Conservation (phyloP, 2,797 vertebrate species). For the Agapornis canus region DNA sequence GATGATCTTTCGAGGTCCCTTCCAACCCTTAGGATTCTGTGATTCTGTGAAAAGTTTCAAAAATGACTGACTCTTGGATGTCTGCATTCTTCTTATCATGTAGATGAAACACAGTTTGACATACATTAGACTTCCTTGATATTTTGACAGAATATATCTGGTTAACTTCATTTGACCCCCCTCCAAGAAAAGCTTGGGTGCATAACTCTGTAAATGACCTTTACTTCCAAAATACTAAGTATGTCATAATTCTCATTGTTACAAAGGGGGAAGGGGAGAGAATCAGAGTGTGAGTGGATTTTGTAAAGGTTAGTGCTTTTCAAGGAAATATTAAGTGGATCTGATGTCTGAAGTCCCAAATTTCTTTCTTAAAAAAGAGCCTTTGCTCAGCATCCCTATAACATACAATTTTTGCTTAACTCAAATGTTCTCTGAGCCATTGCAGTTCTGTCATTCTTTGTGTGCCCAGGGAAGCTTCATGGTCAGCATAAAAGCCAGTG, state of each 20-base stretch:
- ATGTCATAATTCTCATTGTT: background rate
- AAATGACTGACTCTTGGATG: background rate
- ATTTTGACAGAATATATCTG: background rate
- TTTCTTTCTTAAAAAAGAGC: background rate
- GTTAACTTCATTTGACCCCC: background rate
- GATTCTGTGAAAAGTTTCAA: background rate
- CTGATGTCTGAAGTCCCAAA: background rate
- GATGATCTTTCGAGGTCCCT: too few relatives aligned
- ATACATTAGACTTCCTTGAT: background rate
- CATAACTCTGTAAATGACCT: background rate
- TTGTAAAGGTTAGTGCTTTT: background rate
- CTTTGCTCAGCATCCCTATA: background rate
- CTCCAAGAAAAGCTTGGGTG: rapidly evolving
- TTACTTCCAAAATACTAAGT: background rate
- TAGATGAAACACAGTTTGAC: background rate
- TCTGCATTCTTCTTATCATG: background rate
- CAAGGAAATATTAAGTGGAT: background rate
- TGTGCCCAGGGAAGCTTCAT: background rate
- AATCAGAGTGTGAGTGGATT: background rate
- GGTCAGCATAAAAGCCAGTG: background rate
- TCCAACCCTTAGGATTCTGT: too few relatives aligned
- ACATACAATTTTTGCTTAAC: background rate
- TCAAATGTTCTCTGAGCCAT: background rate
- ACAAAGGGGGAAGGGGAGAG: background rate
- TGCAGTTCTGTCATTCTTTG: background rate